A percentile compares a stretch with the other conserved stretches of the same genome.
Conservation (phyloP, 1,140 invertebrate genomes). For the Archivesica marissinica region DNA sequence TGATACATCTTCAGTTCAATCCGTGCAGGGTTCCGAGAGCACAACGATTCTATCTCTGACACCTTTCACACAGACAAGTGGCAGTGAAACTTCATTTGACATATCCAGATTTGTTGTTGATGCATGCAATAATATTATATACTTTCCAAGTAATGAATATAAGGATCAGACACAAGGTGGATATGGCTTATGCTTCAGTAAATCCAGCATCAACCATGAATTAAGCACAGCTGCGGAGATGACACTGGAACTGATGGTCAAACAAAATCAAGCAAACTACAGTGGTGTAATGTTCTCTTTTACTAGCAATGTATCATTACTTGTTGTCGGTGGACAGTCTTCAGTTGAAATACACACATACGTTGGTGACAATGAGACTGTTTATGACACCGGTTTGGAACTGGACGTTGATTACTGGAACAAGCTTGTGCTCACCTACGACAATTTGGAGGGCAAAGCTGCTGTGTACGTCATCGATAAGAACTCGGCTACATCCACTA, state of each 20-base stretch:
- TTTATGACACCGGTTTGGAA: conserved; percentile 40
- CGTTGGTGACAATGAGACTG: conserved; percentile 31
- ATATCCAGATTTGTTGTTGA: conserved; percentile 24
- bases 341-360: conserved; percentile 51
- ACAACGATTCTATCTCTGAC: not conserved
- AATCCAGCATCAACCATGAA: conserved; percentile 55
- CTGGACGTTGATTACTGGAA: conserved; percentile 68
- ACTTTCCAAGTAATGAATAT: conserved; percentile 56
- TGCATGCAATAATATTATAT: conserved; percentile 64
- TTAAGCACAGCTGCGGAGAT: conserved; percentile 21
- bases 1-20: not conserved
- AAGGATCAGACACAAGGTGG: conserved; percentile 59
- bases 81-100: conserved; percentile 24
- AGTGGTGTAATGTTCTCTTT: conserved; percentile 68
- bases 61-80: conserved; percentile 2
- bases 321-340: conserved; percentile 2
- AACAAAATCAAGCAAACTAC: conserved; percentile 32
- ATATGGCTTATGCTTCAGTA: conserved; percentile 58
- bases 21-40: not conserved
- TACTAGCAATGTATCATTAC: conserved; percentile 32
- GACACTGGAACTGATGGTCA: conserved; percentile 66
- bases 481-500: conserved; percentile 53
- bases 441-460: conserved; percentile 43
- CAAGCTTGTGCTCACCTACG: conserved; percentile 69
- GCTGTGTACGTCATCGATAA: conserved; percentile 65